These are phyloP conservation scores for Yponomeuta evonymella DNA, from an alignment of 2,888 invertebrate genomes.

Conservation along the genomic window DNA sequence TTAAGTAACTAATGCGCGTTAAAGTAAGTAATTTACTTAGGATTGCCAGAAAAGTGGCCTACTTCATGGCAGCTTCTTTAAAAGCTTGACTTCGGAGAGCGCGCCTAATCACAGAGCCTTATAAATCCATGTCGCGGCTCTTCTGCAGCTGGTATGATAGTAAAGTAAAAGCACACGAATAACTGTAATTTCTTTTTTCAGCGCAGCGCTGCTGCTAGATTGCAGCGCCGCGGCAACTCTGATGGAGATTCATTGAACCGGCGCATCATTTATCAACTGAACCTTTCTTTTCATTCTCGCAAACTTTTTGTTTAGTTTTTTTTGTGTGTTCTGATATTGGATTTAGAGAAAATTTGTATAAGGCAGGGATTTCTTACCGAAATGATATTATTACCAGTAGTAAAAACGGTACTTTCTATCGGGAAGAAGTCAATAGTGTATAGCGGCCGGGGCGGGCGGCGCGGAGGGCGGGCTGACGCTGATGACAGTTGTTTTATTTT, in stretches of 20 bases:
- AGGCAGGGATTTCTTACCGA: not conserved
- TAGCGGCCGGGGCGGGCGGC: not conserved
- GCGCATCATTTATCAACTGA: conserved; percentile 65
- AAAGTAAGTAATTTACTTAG: not conserved
- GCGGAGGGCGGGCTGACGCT: conserved; percentile 29
- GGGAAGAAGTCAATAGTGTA: conserved; percentile 1
- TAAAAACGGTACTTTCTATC: not conserved
- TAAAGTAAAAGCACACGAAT: conserved; percentile 13
- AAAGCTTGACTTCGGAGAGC: not conserved
- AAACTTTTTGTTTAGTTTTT: conserved; percentile 39
- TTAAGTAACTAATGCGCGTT: not conserved
- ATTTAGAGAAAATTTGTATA: not conserved
- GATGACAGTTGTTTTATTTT: conserved; percentile 72
- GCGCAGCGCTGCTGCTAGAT: conserved; percentile 33
- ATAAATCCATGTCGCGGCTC: conserved; percentile 10
- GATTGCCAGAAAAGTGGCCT: not conserved
- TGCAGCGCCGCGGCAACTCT: conserved; percentile 47
- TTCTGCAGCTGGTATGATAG: conserved; percentile 7
- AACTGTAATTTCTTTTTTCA: conserved; percentile 39
- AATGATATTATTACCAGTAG: not conserved
- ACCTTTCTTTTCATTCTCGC: conserved; percentile 42
- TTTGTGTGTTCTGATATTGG: conserved; percentile 4
- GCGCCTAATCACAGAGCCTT: conserved; percentile 6
- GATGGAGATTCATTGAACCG: conserved; percentile 68
- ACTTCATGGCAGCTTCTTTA: not conserved